phyloP scores from a whole-genome alignment of 2,113 vertebrate genomes.

The Donacobius atricapilla region DNA sequence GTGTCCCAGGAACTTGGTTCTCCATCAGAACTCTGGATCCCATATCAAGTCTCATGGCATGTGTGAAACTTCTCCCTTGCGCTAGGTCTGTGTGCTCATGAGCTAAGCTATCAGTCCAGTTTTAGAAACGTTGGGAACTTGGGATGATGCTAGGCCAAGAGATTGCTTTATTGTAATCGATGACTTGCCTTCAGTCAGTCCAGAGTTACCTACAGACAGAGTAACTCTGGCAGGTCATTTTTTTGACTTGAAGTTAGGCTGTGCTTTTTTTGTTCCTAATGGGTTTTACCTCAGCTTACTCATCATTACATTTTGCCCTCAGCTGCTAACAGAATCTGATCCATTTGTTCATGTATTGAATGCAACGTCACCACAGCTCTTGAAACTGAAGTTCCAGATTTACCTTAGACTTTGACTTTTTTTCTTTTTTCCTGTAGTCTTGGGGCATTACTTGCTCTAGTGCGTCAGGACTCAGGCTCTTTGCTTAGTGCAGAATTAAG shows the following conservation, averaged over 20 bases:
- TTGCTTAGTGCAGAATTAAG: background rate
- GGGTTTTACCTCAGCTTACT: background rate
- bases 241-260: background rate
- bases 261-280: background rate
- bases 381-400: background rate
- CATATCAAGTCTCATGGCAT: background rate
- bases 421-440: background rate
- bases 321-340: background rate
- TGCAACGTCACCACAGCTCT: background rate
- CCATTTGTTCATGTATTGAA: background rate
- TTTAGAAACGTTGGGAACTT: background rate
- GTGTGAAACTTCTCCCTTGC: background rate
- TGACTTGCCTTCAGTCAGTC: background rate
- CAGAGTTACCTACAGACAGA: background rate
- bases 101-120: background rate
- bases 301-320: background rate
- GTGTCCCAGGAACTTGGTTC: background rate
- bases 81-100: background rate
- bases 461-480: background rate
- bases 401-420: background rate
- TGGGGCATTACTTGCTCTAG: rapidly evolving
- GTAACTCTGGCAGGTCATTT: background rate
- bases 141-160: background rate
- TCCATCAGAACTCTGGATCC: background rate
- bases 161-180: rapidly evolving